Base-by-base conservation (phyloP, 1,140 invertebrate species). In the Lepidurus apus region DNA sequence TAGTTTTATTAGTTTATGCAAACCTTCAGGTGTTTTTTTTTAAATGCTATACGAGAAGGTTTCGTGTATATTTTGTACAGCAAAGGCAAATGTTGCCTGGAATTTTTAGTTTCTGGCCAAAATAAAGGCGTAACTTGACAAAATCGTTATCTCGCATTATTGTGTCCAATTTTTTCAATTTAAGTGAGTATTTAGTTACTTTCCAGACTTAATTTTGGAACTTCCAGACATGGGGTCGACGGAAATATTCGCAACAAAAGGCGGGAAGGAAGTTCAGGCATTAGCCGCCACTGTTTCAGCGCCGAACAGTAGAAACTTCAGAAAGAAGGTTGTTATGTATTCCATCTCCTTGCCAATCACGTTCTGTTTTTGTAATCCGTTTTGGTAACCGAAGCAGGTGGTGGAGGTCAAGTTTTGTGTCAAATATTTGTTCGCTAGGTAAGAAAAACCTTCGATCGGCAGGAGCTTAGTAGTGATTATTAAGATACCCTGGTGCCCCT, bases 61-160 rank as follows among this genome's bases (percentile, higher is more conserved):
- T 21, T 21, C 17, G 21, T 65, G 53, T 65, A 65, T 65, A 65
- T 65, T 65, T 65, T 65, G 53, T 65, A 65, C 53, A 65, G 53
- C 53, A 21, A 21, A 21, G 53, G 21, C 34, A 34, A 34, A 34
- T 34, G 3, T 34, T 34, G 34, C 34, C 34, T 34, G 53, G 53
- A 7, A 21, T 65, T 65, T 65, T n/a, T 65, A 65, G 13, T 65
- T 65, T 65, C 53, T 65, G 21, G 53, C 53, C 13, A 21, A n/a
- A 65, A n/a, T 65, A 65, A 13, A 65, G 8, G 21, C 53, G 13
- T 65, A 65, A 65, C 13, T 65, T 21, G n/a, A 65, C 5, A 11
- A 21, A 17, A 65, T 6, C 34, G 34, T 34, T 34, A 34, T 34
- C 53, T 9, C 53, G 53, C 3, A 47, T 47, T 65, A 21, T 65